Base-by-base conservation (phyloP, 2,888 invertebrate genomes). In the Tribolium freemani region DNA sequence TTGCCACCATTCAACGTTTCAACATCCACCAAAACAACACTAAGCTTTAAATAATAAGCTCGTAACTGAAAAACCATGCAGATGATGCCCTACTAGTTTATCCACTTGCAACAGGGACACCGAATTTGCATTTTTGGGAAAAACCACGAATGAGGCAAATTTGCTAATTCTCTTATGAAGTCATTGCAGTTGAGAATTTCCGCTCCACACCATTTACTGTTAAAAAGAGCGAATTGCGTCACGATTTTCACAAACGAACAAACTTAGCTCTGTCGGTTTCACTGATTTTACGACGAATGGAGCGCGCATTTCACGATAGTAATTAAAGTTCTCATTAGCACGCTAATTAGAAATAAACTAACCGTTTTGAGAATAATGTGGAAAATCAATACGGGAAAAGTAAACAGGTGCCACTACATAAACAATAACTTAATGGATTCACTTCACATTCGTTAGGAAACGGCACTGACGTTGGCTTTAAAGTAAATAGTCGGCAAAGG, bases 311-410 rank as follows among this genome's bases (percentile, higher is more conserved):
- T 46, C 21, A 61, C 9, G 9, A 11, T 16, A 61, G 11, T 48
- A 46, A 46, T 45, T 61, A 45, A 46, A 61, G 38, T 48, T 26
- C 48, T 63, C 48, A 63, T 63, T 63, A 63, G 50, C 21, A 10
- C 50, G 11, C 10, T 63, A 63, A 63, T 63, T 63, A 31, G 63
- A 50, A 63, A 61, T 63, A 63, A 63, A 63, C 63, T 58, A 45
- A 58, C 58, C 58, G 30, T 58, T 58, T 58, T 58, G 13, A 61
- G 46, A 45, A 61, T 11, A 9, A 20, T 26, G 26, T 11, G 13
- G 53, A 38, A 11, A 11, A 30, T 26, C 64, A 38, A 64, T 64
- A 16, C 13, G 21, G 1, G 31, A 53, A 64, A 64, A 20, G 44
- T 54, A 45, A 64, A 64, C 51, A 64, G 5, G 16, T 21, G 26